Evolutionary conservation across 1,140 invertebrate genomes (phyloP).

Genomic region (Rhyacophila brunnea): DNA sequence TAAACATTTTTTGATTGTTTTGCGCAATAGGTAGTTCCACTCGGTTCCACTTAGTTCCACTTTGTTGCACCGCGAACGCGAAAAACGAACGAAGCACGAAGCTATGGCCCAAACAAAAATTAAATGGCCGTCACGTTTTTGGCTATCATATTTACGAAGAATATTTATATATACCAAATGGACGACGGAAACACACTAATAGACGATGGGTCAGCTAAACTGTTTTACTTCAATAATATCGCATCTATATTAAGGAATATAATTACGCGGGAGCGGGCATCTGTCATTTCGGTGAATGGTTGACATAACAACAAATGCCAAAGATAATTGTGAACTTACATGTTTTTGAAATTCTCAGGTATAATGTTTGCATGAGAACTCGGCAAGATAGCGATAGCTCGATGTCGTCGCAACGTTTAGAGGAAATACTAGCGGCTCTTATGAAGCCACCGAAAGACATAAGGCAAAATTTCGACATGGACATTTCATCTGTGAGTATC

Average conservation of each 20-base stretch:
- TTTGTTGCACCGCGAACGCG: background rate
- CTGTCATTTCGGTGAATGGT: no score
- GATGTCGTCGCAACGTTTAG: constrained; percentile 49
- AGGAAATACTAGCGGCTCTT: constrained; percentile 51
- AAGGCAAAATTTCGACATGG: constrained; percentile 49
- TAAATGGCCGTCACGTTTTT: constrained; percentile 23
- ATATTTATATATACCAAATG: constrained; percentile 18
- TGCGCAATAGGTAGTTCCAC: no score
- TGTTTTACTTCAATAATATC: no score
- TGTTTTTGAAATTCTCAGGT: constrained; percentile 6
- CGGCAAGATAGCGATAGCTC: constrained; percentile 47
- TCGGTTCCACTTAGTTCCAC: no score
- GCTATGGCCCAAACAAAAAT: constrained; percentile 22
- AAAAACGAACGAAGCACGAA: constrained; percentile 12
- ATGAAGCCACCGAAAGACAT: constrained; percentile 49
- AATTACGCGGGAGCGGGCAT: no score
- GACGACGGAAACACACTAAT: constrained; percentile 9
- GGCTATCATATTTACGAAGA: constrained; percentile 16
- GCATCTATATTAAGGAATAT: no score
- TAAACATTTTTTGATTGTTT: no score
- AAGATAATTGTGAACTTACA: background rate
- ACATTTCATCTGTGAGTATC: constrained; percentile 46
- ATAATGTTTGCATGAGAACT: constrained; percentile 26
- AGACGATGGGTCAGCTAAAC: constrained; percentile 8
- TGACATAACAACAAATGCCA: background rate